Evolutionary conservation across 1,140 invertebrate genomes (phyloP), one percentile per base, ranked within the genome.

Genomic region (Drosophila sp.): DNA sequence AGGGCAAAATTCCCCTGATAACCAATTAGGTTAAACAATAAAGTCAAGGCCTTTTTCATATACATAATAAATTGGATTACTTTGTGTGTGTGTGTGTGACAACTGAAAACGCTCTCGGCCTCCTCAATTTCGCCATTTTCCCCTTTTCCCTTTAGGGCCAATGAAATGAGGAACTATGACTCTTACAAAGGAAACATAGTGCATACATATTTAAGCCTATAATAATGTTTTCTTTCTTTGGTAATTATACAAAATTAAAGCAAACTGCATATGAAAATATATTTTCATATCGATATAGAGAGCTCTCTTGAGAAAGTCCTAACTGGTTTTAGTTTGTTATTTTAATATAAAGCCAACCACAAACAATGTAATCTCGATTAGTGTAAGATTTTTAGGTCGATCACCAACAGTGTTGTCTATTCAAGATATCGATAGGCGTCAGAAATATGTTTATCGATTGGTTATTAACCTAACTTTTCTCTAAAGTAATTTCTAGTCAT

Each of bases 11-110:
- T 50, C 44, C 44, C 44, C 44, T 50, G 44, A 50, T 50, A 50
- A 50, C 44, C 44, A 50, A 50, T 50, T 50, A 50, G 44, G 44
- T 50, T 50, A 50, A 50, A 50, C 44, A 50, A 50, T 50, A 50
- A 50, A 50, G 44, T 50, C 44, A 50, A 50, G 44, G 44, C 44
- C 44, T 50, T 50, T 50, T 27, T 50, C 44, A 50, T 50, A 50
- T 50, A 50, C 44, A 50, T 50, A 50, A 50, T 50, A 50, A 50
- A 50, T 50, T 50, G 44, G 44, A 50, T 50, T 50, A 50, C 44
- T 27, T 50, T 50, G 44, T 50, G 40, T 41, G 40, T 41, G 40
- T 47, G 44, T 50, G 23, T 50, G 44, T 50, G 23, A 50, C 23
- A 25, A 10, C 44, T 50, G 23, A 50, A 50, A 50, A 50, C 11